phyloP scores from a whole-genome alignment of 2,888 invertebrate species.

The Diaphora mendica region DNA sequence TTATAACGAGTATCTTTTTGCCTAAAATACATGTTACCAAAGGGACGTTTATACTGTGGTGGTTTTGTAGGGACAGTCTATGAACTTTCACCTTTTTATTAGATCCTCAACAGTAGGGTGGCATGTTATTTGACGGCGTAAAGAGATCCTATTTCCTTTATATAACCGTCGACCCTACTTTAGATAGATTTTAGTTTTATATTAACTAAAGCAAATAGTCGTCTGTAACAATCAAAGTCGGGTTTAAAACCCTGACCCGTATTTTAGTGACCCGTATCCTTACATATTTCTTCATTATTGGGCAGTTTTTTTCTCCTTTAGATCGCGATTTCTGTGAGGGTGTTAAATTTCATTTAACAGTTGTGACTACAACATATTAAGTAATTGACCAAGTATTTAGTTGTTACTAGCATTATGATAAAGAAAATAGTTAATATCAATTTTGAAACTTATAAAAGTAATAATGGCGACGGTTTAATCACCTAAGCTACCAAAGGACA shows the following conservation, averaged over 20 bases:
- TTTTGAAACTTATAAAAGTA: too few species aligned
- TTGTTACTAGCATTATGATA: too few species aligned
- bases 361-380: not conserved
- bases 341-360: too few species aligned
- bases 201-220: not conserved
- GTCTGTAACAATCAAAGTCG: conserved; percentile 11
- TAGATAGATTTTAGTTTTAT: not conserved
- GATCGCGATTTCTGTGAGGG: not conserved
- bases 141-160: not conserved
- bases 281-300: conserved; percentile 3
- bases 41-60: not conserved
- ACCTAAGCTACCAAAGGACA: too few species aligned
- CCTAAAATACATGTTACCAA: not conserved
- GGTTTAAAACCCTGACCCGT: conserved; percentile 10
- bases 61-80: not conserved
- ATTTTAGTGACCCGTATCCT: conserved; percentile 7
- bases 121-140: not conserved
- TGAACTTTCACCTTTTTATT: not conserved
- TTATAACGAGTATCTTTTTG: too few species aligned
- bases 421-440: too few species aligned
- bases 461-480: too few species aligned
- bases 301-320: conserved; percentile 1
- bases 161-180: not conserved
- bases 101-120: not conserved
- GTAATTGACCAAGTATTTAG: not conserved